These are phyloP conservation scores for Jaculus jaculus DNA, from an alignment of 2,113 vertebrate genomes.

Conservation along the genomic window DNA sequence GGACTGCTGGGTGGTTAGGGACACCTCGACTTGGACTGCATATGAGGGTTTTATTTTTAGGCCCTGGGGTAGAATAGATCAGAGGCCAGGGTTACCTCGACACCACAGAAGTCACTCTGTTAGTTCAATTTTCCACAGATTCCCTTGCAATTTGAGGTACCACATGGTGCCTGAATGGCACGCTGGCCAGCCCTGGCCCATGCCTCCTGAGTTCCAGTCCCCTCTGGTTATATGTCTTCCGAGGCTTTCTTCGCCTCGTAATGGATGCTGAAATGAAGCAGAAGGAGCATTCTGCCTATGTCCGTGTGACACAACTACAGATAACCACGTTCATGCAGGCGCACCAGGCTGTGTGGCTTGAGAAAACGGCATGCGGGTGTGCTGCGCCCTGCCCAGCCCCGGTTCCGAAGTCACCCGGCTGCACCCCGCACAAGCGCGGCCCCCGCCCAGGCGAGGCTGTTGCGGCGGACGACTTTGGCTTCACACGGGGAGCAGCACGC, in stretches of 20 bases:
- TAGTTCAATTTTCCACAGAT: background rate
- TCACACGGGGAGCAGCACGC: background rate
- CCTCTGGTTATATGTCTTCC: background rate
- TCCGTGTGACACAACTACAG: background rate
- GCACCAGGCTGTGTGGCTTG: background rate
- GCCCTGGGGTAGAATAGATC: background rate
- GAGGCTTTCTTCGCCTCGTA: slow-evolving; percentile 1
- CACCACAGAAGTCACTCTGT: background rate
- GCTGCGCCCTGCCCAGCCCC: too few relatives aligned
- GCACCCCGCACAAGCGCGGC: background rate
- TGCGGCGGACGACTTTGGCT: background rate
- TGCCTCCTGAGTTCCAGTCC: background rate
- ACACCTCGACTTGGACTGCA: background rate
- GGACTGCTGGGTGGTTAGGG: background rate
- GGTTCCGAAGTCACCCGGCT: background rate
- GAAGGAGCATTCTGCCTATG: background rate
- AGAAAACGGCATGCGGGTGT: background rate
- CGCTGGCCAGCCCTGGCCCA: background rate
- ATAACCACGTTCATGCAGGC: background rate
- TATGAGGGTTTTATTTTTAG: background rate
- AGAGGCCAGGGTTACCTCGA: background rate
- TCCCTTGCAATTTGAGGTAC: background rate
- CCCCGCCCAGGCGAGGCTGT: background rate
- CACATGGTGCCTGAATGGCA: background rate
- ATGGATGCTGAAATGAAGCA: background rate